A percentile compares a stretch with the other conserved stretches of the same genome.
Conservation (phyloP, 2,888 invertebrate species). For the Drymonia ruficornis region DNA sequence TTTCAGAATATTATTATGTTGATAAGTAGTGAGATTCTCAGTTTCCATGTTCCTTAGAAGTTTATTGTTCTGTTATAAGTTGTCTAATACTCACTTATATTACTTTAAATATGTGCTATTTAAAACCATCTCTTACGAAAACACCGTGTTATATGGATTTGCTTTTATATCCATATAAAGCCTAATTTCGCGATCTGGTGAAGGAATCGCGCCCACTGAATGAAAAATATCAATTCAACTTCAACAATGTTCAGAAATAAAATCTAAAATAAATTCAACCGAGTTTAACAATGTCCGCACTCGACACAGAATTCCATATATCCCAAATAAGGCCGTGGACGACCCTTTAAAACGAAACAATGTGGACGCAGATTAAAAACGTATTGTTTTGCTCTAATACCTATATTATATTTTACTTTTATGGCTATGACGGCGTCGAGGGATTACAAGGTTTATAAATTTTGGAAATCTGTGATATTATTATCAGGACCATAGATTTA, state of each 20-base stretch:
- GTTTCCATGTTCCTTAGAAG: too few relatives aligned
- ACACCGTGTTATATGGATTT: too few relatives aligned
- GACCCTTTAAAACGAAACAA: slow-evolving; percentile 29
- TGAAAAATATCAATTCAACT: not conserved
- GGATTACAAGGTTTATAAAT: slow-evolving; percentile 35
- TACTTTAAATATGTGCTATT: too few relatives aligned
- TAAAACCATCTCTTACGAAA: too few relatives aligned
- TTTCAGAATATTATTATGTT: too few relatives aligned
- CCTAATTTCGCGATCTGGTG: too few relatives aligned
- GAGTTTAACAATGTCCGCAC: not conserved
- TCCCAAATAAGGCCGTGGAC: slow-evolving; percentile 11
- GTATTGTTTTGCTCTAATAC: slow-evolving; percentile 33
- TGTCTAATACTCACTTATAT: too few relatives aligned
- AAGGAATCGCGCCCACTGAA: too few relatives aligned
- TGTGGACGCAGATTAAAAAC: slow-evolving; percentile 29
- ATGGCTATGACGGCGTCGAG: slow-evolving; percentile 21
- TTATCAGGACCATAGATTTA: too few relatives aligned
- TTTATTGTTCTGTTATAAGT: too few relatives aligned
- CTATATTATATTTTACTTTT: slow-evolving; percentile 28
- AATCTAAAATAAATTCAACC: not conserved
- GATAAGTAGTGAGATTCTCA: too few relatives aligned
- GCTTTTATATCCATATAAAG: too few relatives aligned
- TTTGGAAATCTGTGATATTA: slow-evolving; percentile 18
- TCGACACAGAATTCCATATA: not conserved
- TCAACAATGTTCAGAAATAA: not conserved